Conservation (phyloP, 2,888 invertebrate genomes). For the Crossocerus cetratus region DNA sequence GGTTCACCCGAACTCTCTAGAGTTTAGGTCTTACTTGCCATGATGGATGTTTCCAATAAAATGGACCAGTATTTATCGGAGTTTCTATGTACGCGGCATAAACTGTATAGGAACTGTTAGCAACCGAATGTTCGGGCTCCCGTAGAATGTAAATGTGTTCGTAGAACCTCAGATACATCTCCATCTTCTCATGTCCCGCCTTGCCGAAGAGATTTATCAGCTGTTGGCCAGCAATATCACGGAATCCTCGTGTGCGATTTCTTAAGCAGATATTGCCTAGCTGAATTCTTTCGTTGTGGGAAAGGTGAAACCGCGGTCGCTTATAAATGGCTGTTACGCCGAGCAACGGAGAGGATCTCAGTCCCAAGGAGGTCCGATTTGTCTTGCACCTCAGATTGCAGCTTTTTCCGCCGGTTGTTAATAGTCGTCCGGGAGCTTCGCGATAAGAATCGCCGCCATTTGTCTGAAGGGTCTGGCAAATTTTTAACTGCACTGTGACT, state of each 20-base stretch:
- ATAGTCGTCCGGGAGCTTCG: constrained; percentile 64
- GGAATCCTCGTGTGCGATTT: constrained; percentile 16
- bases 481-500: constrained; percentile 58
- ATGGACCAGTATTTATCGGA: no score
- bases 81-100: no score
- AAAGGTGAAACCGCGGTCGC: constrained; percentile 47
- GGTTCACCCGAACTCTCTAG: no score
- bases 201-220: constrained; percentile 9
- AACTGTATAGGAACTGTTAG: no score
- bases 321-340: constrained; percentile 54
- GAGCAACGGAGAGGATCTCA: constrained; percentile 52
- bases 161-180: no score
- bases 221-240: not conserved
- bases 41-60: no score
- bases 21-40: no score
- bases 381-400: constrained; percentile 69
- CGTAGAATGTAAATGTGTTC: no score
- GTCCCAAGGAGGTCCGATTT: constrained; percentile 63
- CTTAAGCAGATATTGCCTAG: constrained; percentile 22
- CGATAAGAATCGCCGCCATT: constrained; percentile 67
- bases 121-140: no score
- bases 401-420: constrained; percentile 70
- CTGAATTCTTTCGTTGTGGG: constrained; percentile 40
- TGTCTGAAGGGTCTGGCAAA: constrained; percentile 58
- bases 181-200: no score